phyloP scores from a whole-genome alignment of 2,888 invertebrate species.

The Melipona bicolor region DNA sequence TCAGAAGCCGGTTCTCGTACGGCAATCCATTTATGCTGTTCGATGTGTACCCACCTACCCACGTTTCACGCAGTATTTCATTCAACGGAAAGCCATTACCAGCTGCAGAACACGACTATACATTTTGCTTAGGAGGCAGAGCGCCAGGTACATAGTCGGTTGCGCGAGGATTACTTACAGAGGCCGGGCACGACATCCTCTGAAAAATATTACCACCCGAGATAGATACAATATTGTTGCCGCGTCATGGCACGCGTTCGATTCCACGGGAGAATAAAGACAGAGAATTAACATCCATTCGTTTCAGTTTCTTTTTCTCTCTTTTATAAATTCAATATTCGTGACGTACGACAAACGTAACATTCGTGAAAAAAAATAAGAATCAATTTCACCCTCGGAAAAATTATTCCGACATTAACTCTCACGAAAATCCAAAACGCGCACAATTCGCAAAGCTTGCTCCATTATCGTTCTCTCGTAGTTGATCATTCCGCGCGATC shows the following conservation, averaged over 20 bases:
- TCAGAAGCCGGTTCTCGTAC: conserved; percentile 59
- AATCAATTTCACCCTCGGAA: no score
- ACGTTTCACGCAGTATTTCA: conserved; percentile 75
- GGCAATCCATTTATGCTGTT: conserved; percentile 75
- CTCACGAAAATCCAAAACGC: no score
- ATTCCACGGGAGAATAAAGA: not conserved
- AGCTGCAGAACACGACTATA: conserved; percentile 21
- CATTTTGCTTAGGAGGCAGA: conserved; percentile 5
- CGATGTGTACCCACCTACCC: conserved; percentile 60
- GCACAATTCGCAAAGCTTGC: not conserved
- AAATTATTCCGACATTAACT: no score
- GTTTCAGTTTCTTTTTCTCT: conserved; percentile 9
- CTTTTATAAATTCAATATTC: no score
- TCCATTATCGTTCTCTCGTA: not conserved
- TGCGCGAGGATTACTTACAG: conserved; percentile 15
- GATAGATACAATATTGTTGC: conserved; percentile 39
- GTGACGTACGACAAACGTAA: no score
- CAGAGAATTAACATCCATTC: conserved; percentile 10
- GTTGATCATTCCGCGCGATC: not conserved
- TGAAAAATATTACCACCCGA: conserved; percentile 47
- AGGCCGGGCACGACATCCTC: conserved; percentile 16
- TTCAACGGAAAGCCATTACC: conserved; percentile 74
- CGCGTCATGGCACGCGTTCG: not conserved
- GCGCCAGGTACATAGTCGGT: conserved; percentile 3
- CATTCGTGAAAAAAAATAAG: no score